Base-by-base conservation (phyloP, 2,113 vertebrate genomes). In the Arothron firmamentum region DNA sequence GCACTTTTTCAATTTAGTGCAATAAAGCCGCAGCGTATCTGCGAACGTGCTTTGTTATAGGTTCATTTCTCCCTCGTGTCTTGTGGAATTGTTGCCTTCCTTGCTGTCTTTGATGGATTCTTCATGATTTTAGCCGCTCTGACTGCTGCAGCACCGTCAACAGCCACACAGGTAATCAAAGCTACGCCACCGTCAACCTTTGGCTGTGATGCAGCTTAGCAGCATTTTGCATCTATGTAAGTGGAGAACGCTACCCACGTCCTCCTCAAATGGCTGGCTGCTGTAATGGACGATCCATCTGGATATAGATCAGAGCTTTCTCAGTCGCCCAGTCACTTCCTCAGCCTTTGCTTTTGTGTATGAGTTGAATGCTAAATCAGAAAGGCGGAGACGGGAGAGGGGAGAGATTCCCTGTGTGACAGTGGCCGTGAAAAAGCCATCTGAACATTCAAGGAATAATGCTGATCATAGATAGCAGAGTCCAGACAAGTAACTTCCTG, bases 401-500 rank as follows among this genome's bases (percentile, higher is more conserved):
- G n/a, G 51, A 78, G 51, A 7, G 46, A 62, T 49, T 65, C 62
- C 64, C 6, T 14, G 67, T 62, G 48, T 61, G 68, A 56, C 67
- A 16, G 16, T 13, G 12, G 16, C 43, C 16, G 11, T 45, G 12
- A 45, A 45, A 45, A 12, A 45, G 43, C 12, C 12, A 3, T 12
- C 43, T 16, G 12, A 45, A 45, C 12, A 45, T 45, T 45, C 43
- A 46, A 11, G 6, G 45, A 16, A 16, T 17, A n/a, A 17, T 46
- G 45, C 68, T 34, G 58, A 83, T 84, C 84, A 86, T 87, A 84
- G 83, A 86, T 82, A 73, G 65, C 70, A 68, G 75, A 41, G 68
- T 71, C 82, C 63, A 75, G 75, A 87, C 87, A 89, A 82, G 84
- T 75, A 83, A 78, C 73, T 75, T 74, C 73, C 69, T 45, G 81